Percentiles rank a stretch among this genome's conserved stretches.
These are phyloP conservation scores for Oncorhynchus mykiss DNA, from an alignment of 2,113 vertebrate species.

Conservation along the genomic window DNA sequence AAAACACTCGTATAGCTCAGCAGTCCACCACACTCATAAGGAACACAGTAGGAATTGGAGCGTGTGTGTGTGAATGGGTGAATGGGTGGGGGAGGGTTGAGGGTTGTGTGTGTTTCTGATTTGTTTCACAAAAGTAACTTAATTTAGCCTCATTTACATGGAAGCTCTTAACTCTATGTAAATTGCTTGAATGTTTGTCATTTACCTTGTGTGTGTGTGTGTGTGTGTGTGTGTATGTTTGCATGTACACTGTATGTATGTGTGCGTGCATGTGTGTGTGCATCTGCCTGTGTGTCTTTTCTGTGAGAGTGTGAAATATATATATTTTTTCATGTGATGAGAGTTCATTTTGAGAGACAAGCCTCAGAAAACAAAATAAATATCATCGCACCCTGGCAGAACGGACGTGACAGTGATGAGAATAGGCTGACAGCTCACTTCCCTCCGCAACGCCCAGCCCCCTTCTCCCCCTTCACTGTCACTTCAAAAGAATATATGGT, in stretches of 20 bases:
- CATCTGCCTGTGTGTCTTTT: not conserved
- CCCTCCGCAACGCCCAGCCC: not conserved
- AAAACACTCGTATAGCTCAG: conserved; percentile 42
- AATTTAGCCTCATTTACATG: conserved; percentile 32
- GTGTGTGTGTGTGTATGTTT: conserved; percentile 6
- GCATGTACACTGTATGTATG: not conserved
- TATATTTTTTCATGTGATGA: not conserved
- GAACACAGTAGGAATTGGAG: conserved; percentile 36
- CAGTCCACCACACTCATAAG: conserved; percentile 11
- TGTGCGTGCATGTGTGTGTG: not conserved
- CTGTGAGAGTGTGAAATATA: conserved; percentile 6
- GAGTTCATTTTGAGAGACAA: conserved; percentile 3
- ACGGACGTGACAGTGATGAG: not conserved
- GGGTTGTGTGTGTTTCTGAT: conserved; percentile 18
- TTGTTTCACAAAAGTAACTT: not conserved
- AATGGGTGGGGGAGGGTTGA: not conserved
- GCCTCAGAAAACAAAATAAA: not conserved
- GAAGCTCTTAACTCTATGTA: conserved; percentile 21
- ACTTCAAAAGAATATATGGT: not conserved
- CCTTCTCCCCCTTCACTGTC: not conserved
- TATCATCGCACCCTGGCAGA: not conserved
- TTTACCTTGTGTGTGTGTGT: conserved; percentile 21
- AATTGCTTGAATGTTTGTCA: conserved; percentile 36
- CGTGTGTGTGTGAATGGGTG: not conserved
- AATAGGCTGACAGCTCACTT: not conserved